These are phyloP conservation scores for Glyptemys insculpta DNA, from an alignment of 2,797 vertebrate species.

Conservation along the genomic window DNA sequence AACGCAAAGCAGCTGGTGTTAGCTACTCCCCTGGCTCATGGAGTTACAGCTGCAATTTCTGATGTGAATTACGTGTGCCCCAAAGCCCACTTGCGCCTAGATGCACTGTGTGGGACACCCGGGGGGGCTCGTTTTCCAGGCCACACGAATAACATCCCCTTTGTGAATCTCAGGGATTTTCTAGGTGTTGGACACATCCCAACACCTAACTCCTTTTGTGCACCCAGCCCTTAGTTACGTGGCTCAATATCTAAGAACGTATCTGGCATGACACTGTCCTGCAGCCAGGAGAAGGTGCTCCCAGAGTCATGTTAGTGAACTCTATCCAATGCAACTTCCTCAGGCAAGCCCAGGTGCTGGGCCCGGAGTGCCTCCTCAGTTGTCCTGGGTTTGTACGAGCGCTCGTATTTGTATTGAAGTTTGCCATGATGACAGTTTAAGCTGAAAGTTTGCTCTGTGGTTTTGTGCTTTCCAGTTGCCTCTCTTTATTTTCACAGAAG, in stretches of 20 bases:
- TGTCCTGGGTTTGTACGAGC: not conserved
- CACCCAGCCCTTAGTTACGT: not conserved
- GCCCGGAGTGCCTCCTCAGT: not conserved
- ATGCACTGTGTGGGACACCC: not conserved
- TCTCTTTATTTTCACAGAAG: conserved; percentile 82
- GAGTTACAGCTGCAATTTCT: not conserved
- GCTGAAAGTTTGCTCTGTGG: not conserved
- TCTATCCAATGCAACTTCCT: not conserved
- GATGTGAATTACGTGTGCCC: not conserved
- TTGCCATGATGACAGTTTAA: not conserved
- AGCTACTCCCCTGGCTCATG: not conserved
- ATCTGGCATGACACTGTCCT: conserved; percentile 39
- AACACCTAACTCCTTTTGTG: not conserved
- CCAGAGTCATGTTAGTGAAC: not conserved
- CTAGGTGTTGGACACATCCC: not conserved
- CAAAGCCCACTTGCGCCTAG: not conserved
- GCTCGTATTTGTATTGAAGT: not conserved
- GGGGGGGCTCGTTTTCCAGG: not conserved
- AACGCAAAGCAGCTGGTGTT: not conserved
- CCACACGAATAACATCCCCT: not conserved
- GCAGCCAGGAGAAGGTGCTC: conserved; percentile 21
- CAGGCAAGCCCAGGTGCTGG: not conserved
- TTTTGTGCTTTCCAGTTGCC: conserved; percentile 6
- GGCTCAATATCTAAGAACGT: not conserved
- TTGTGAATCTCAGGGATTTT: not conserved